phyloP scores from a whole-genome alignment of 2,113 vertebrate genomes.

The Trichechus manatus region DNA sequence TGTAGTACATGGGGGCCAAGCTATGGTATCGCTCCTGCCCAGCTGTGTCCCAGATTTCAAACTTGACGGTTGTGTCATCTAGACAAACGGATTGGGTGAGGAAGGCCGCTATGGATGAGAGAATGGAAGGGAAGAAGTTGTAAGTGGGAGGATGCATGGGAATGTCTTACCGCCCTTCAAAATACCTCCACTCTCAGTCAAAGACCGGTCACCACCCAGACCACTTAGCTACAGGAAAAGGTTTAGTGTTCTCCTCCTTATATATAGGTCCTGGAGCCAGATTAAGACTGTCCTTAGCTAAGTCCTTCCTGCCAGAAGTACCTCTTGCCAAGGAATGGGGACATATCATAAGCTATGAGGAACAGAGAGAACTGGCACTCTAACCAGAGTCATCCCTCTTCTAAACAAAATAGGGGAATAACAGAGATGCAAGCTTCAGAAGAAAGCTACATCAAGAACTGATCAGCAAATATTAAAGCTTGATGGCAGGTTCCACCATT shows the following conservation, averaged over 20 bases:
- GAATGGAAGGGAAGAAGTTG: neutral
- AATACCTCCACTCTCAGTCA: constrained; percentile 26
- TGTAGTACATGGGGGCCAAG: constrained; percentile 92
- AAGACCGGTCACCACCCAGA: neutral
- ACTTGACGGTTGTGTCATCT: constrained; percentile 92
- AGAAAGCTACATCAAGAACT: constrained; percentile 50
- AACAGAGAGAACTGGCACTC: neutral
- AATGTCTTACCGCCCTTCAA: neutral
- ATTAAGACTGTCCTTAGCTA: constrained; percentile 15
- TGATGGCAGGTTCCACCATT: neutral
- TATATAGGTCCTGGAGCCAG: neutral
- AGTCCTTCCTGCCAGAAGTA: constrained; percentile 23
- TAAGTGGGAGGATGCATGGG: neutral
- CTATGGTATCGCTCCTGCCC: constrained; percentile 92
- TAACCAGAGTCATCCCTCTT: neutral
- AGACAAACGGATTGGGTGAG: constrained; percentile 91
- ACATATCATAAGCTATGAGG: neutral
- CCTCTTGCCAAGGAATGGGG: neutral
- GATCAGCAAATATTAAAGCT: constrained; percentile 54
- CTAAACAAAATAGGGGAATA: neutral
- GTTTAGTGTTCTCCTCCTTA: neutral
- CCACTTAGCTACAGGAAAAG: neutral
- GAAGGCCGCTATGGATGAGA: constrained; percentile 86
- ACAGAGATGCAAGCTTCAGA: neutral
- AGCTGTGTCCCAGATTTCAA: constrained; percentile 93